Evolutionary conservation across 2,797 vertebrate genomes (phyloP).

Genomic region (Protosalanx chinensis): DNA sequence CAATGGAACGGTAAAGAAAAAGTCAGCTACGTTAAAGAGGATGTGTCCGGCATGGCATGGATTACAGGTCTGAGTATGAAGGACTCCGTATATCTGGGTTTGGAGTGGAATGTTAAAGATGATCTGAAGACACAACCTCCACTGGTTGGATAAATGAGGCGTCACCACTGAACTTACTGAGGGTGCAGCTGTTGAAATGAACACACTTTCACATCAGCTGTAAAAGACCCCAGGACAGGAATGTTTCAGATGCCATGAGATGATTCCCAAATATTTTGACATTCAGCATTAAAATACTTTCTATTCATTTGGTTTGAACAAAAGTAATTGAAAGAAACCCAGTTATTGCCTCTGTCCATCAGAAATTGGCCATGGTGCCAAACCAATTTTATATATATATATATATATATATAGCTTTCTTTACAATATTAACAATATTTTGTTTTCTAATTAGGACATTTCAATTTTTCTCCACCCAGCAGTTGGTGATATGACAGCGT

Average conservation of each 20-base stretch:
- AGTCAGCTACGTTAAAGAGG: constrained; percentile 33
- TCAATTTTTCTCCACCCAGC: constrained; percentile 58
- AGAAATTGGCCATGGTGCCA: constrained; percentile 41
- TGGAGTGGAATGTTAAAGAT: background rate
- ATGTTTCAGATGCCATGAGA: constrained; percentile 33
- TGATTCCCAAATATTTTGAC: constrained; percentile 20
- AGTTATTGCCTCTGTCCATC: constrained; percentile 47
- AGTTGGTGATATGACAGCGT: constrained; percentile 54
- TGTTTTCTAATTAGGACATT: constrained; percentile 35
- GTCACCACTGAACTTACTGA: background rate
- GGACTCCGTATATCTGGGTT: background rate
- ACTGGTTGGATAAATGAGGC: background rate
- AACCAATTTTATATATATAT: constrained; percentile 31
- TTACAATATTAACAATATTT: constrained; percentile 11
- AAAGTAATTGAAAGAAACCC: constrained; percentile 35
- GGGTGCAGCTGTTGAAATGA: constrained; percentile 37
- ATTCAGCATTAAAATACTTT: constrained; percentile 16
- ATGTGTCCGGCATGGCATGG: constrained; percentile 11
- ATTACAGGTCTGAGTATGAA: constrained; percentile 5
- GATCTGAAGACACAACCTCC: background rate
- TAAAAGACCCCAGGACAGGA: constrained; percentile 32
- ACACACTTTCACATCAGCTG: constrained; percentile 34
- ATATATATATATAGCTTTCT: constrained; percentile 20
- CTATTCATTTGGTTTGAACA: constrained; percentile 26
- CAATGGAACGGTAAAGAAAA: constrained; percentile 36